These are phyloP conservation scores for Corythaeola cristata DNA, from an alignment of 2,113 vertebrate genomes.

Conservation along the genomic window DNA sequence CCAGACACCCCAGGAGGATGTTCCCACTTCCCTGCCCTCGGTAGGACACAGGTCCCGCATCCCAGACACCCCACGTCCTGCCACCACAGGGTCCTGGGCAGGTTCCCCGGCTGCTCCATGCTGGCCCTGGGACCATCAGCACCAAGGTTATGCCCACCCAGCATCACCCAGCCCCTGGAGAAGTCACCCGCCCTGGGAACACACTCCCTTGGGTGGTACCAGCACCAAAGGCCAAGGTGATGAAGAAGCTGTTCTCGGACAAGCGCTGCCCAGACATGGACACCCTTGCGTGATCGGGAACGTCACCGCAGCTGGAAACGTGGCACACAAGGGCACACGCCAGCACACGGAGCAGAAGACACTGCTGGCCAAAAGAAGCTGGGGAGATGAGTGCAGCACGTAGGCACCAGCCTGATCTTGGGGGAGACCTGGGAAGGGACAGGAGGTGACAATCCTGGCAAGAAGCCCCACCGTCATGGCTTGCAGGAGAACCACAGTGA, in stretches of 20 bases:
- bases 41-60: not conserved
- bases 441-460: not conserved
- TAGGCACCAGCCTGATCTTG: not conserved
- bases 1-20: not conserved
- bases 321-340: not conserved
- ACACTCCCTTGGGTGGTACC: accelerated
- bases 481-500: not conserved
- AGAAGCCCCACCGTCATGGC: not conserved
- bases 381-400: not conserved
- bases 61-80: not conserved
- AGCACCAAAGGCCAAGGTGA: not conserved
- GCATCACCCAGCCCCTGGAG: not conserved
- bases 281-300: not conserved
- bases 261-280: not conserved
- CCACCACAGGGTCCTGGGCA: not conserved
- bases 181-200: not conserved
- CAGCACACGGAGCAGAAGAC: not conserved
- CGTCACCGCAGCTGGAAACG: not conserved
- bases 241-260: not conserved
- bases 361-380: not conserved
- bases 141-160: not conserved
- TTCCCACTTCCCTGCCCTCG: not conserved
- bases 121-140: not conserved
- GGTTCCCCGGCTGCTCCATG: not conserved
- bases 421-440: not conserved